Base-by-base conservation (phyloP, 2,113 vertebrate species). In the Lophotis ruficrista region DNA sequence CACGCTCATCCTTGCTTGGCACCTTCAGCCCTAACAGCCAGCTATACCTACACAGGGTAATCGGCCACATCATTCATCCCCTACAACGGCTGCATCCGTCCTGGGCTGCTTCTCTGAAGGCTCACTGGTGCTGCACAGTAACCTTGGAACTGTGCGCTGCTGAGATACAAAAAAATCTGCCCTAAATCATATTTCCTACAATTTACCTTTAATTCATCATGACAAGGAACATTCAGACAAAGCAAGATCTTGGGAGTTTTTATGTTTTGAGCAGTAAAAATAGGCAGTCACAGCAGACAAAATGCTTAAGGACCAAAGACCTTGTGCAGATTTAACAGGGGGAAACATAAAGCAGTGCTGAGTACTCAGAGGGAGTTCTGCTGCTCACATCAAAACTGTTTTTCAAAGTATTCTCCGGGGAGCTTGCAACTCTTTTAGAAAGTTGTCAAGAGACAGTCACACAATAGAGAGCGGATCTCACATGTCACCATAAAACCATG, bases 141-240 rank as follows among this genome's bases (percentile, higher is more conserved):
- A 92, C 93, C 88, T 83, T 62, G 71, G 70, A 78, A 90, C 73
- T 31, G 51, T 1, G 1, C 27, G 77, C 48, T 0, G 0, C 51
- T 2, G 8, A 60, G 72, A 73, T 45, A n/a, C 81, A 87, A 82
- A 77, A 90, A 73, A 62, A 17, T 14, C 66, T 78, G 72, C n/a
- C 93, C 57, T 54, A 76, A 56, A 66, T 82, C 47, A 2, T 47
- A 50, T 58, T 95, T 94, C 93, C 90, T 79, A 71, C 64, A 54
- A 78, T 87, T 88, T 71, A 61, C 47, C 51, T 75, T 80, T 47
- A 71, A 90, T 93, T 94, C 50, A 68, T 77, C 69, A 41, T 11
- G 65, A 89, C 53, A 87, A 89, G 77, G 28, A 95, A 89, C n/a
- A n/a, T 43, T 57, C 35, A 25, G 48, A 95, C 48, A 84, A 91